Evolutionary conservation across 30 jellyfish, hydroid and myxozoan species (phyloP), one percentile per base, ranked within the genome.

Genomic region (Hydractinia symbiolongicarpus): DNA sequence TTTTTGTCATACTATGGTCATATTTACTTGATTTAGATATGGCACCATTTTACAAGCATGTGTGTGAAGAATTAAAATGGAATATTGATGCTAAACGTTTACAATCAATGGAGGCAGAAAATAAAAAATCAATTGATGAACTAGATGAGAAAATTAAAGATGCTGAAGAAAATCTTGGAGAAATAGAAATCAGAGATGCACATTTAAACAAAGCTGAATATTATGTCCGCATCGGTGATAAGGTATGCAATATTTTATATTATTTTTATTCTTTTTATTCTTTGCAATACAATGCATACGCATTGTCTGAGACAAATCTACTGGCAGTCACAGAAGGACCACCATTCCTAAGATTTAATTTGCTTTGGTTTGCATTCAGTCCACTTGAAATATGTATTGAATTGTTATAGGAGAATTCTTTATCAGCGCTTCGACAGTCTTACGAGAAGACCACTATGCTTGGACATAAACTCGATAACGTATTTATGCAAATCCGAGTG

Each of bases 91-190:
- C 83, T 67, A 73, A 44, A 7, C 67, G 79, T 5, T 84, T 91
- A 5, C 51, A 88, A 78, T 81, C 86, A 61, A 91, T 91, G 98
- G 91, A 81, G 55, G 89, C 66, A 1, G 79, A 79, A 20, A 91
- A 91, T 57, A 74, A 60, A 50, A 66, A 73, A 11, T 84, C 79
- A 56, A 54, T 86, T 4, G 91, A 86, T 40, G 85, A 61, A 54
- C 95, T 91, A 55, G 98, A 91, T 49, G 98, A 83, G 64, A 87
- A 95, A 40, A 87, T 91, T 8, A 91, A 87, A 57, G 98, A 91
- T 91, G 98, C 98, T 0, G 95, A 86, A 64, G 95, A 79, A 56
- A 91, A 91, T 80, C 89, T 86, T 9, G 98, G 98, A 10, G 98
- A 91, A 79, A 91, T 87, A 7, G 98, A 91, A 81, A 79, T 91